Conservation (phyloP, 2,888 invertebrate genomes). For the Diplolepis rosae region DNA sequence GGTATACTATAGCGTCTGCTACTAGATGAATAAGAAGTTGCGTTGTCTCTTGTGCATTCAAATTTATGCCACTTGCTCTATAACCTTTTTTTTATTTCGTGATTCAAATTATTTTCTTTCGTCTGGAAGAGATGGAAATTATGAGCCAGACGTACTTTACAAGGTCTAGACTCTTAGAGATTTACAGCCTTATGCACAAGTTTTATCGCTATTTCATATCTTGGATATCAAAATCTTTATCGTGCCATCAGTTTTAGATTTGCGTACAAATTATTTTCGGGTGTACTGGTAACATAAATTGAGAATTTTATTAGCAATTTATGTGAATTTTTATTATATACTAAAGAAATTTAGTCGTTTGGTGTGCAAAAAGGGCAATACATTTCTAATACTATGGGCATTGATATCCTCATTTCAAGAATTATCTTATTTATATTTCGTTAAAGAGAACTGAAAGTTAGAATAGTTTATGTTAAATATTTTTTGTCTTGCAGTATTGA, state of each 20-base stretch:
- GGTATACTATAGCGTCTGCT: neutral
- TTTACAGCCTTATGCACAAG: slow-evolving; percentile 9
- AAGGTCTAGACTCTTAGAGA: slow-evolving; percentile 26
- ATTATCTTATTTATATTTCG: neutral
- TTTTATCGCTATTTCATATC: slow-evolving; percentile 25
- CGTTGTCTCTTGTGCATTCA: neutral
- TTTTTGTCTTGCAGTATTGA: neutral
- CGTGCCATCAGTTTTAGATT: slow-evolving; percentile 7
- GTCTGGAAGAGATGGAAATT: slow-evolving; percentile 1
- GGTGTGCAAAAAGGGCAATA: neutral
- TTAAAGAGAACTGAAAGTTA: neutral
- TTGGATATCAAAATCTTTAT: slow-evolving; percentile 26
- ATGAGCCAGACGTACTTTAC: slow-evolving; percentile 23
- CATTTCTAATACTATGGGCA: neutral
- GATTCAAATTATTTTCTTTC: slow-evolving; percentile 14
- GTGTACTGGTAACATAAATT: slow-evolving; percentile 8
- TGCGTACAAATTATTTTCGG: neutral
- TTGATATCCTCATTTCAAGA: neutral
- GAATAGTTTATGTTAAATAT: neutral
- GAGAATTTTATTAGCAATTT: no score
- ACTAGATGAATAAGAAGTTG: neutral
- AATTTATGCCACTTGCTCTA: neutral
- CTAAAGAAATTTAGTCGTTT: neutral
- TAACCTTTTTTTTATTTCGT: neutral
- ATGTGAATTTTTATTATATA: neutral